Conservation (phyloP, 1,140 invertebrate species). For the Bombus polaris region DNA sequence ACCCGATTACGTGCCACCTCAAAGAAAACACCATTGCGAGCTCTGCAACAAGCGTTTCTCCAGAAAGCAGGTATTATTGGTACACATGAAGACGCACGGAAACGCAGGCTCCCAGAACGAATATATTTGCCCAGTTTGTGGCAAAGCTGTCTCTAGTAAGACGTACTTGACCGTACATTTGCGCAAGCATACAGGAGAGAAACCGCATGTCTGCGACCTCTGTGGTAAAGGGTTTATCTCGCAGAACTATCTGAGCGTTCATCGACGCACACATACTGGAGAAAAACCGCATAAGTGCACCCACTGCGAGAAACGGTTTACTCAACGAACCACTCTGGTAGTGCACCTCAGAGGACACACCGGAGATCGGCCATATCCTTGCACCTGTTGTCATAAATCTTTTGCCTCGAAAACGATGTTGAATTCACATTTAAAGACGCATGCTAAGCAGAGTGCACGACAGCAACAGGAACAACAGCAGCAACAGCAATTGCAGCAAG, state of each 20-base stretch:
- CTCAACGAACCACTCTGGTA: constrained; percentile 85
- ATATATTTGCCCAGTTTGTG: constrained; percentile 89
- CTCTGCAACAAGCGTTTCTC: constrained; percentile 81
- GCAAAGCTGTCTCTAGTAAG: constrained; percentile 87
- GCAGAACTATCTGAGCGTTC: constrained; percentile 88
- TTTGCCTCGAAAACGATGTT: constrained; percentile 82
- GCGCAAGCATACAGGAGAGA: constrained; percentile 87
- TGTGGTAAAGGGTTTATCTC: constrained; percentile 88
- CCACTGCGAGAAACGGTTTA: constrained; percentile 89
- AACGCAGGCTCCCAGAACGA: constrained; percentile 77
- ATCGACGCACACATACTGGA: constrained; percentile 88
- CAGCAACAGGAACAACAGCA: constrained; percentile 67
- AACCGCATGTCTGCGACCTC: constrained; percentile 82
- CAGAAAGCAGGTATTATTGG: constrained; percentile 79
- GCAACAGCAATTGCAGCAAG: constrained; percentile 35
- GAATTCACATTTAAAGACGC: constrained; percentile 81
- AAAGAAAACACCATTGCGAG: constrained; percentile 81
- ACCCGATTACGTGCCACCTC: constrained; percentile 80
- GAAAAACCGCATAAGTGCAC: constrained; percentile 86
- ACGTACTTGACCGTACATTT: constrained; percentile 93
- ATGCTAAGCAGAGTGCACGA: constrained; percentile 79
- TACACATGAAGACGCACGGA: constrained; percentile 80
- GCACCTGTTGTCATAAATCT: constrained; percentile 84
- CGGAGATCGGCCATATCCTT: constrained; percentile 85
- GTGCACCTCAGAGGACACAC: constrained; percentile 84